phyloP scores from a whole-genome alignment of 2,797 vertebrate genomes.

The Phoebastria nigripes region DNA sequence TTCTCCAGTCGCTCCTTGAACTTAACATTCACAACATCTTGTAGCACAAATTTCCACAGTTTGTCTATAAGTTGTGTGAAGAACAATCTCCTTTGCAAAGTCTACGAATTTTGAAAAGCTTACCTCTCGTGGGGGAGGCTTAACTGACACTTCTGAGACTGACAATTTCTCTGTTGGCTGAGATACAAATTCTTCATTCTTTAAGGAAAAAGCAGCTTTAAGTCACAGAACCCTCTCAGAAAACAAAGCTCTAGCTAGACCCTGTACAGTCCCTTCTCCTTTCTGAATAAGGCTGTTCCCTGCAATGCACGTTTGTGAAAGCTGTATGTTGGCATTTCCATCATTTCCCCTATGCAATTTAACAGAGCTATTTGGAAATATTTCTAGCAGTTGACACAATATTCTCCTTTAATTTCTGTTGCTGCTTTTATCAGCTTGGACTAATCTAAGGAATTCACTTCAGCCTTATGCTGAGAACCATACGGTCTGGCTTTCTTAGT shows the following conservation, averaged over 20 bases:
- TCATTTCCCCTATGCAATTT: neutral
- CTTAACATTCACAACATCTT: neutral
- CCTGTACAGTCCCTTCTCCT: neutral
- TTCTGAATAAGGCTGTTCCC: neutral
- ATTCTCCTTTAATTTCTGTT: neutral
- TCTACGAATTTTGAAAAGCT: neutral
- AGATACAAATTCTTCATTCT: slow-evolving; percentile 53
- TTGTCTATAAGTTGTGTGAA: neutral
- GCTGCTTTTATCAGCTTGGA: neutral
- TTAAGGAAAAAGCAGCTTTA: neutral
- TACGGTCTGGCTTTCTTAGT: neutral
- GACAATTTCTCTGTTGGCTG: slow-evolving; percentile 2
- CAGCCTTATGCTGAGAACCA: neutral
- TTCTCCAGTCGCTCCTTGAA: neutral
- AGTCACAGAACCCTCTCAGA: neutral
- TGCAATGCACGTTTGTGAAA: neutral
- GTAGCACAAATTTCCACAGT: neutral
- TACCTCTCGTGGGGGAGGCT: slow-evolving; percentile 41
- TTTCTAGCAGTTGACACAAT: neutral
- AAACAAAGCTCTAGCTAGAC: neutral
- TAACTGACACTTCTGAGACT: neutral
- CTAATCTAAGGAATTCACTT: neutral
- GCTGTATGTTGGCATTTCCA: neutral
- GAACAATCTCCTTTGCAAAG: neutral
- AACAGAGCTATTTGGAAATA: neutral